phyloP scores from a whole-genome alignment of 2,113 vertebrate genomes.

The Trachemys scripta region DNA sequence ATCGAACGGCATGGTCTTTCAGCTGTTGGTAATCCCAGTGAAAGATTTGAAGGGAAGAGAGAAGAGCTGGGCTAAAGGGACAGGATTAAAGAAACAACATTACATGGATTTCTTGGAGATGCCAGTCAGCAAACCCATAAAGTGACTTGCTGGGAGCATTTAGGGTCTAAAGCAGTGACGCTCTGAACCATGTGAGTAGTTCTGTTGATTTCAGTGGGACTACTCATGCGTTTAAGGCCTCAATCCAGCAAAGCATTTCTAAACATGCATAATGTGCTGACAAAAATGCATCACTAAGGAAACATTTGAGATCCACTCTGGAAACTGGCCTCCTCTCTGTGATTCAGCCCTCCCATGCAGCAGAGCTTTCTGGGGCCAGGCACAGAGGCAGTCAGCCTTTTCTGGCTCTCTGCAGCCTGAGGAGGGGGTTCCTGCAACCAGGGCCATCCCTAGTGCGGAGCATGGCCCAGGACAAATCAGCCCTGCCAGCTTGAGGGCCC shows the following conservation, averaged over 20 bases:
- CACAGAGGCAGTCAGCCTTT: background rate
- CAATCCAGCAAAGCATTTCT: no score
- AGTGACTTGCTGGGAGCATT: background rate
- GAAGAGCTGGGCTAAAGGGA: background rate
- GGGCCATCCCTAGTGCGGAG: no score
- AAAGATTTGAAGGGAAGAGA: background rate
- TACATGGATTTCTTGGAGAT: background rate
- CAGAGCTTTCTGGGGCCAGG: background rate
- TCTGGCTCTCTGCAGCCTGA: background rate
- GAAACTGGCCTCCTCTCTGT: background rate
- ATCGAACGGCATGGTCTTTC: background rate
- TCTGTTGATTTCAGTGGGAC: background rate
- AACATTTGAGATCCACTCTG: background rate
- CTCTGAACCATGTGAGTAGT: background rate
- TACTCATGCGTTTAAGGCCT: background rate
- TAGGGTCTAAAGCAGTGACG: background rate
- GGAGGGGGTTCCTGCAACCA: no score
- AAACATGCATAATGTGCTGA: background rate
- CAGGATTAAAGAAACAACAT: rapidly evolving
- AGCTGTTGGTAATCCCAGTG: background rate
- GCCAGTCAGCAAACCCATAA: background rate
- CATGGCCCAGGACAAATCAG: no score
- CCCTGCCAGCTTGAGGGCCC: no score
- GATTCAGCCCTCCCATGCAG: background rate
- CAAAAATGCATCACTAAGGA: background rate